Conservation (phyloP, 2,797 vertebrate genomes). For the Spinibarbus caldwelli region DNA sequence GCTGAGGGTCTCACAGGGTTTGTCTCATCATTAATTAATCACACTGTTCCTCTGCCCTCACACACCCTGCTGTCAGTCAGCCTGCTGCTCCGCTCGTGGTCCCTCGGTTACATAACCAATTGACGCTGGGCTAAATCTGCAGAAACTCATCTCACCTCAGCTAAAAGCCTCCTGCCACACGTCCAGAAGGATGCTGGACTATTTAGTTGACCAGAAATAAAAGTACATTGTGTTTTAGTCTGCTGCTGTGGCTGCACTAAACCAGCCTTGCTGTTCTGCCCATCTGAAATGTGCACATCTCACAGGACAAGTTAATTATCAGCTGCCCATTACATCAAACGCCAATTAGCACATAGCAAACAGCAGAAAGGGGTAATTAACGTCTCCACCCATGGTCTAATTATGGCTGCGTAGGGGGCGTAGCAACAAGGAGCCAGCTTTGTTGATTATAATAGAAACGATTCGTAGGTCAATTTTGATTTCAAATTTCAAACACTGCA, state of each 20-base stretch:
- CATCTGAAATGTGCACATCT: slow-evolving; percentile 21
- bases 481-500: neutral
- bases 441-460: neutral
- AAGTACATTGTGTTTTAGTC: neutral
- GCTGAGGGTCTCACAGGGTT: neutral
- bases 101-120: slow-evolving; percentile 8
- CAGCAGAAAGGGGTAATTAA: slow-evolving; percentile 56
- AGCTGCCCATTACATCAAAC: slow-evolving; percentile 55
- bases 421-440: slow-evolving; percentile 24
- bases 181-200: neutral
- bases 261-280: neutral
- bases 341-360: slow-evolving; percentile 52
- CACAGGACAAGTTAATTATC: slow-evolving; percentile 43
- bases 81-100: neutral
- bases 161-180: neutral
- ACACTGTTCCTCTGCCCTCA: slow-evolving; percentile 36
- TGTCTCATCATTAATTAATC: slow-evolving; percentile 48
- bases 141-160: neutral
- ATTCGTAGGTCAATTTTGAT: neutral
- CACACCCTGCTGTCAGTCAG: slow-evolving; percentile 33
- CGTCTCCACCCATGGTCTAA: slow-evolving; percentile 42
- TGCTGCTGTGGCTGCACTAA: slow-evolving; percentile 1
- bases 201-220: slow-evolving; percentile 3
- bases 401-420: slow-evolving; percentile 34
- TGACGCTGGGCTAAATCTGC: neutral